Evolutionary conservation across 2,888 invertebrate genomes (phyloP).

Genomic region (Drosophila imparisetae): DNA sequence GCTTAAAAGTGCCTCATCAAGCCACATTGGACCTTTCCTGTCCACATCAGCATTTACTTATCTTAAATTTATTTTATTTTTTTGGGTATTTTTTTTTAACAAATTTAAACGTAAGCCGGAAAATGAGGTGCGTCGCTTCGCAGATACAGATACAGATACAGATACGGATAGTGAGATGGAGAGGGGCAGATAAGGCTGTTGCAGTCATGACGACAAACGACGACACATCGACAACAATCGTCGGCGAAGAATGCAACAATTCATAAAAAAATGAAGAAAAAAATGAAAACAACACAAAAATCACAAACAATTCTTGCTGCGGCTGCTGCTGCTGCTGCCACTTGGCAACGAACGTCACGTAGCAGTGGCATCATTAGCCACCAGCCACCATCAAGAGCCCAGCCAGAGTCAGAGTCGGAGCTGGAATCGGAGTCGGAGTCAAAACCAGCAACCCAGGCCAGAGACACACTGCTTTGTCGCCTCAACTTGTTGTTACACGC

Average conservation of each 20-base stretch:
- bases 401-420: constrained; percentile 27
- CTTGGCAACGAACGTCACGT: constrained; percentile 78
- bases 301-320: constrained; percentile 63
- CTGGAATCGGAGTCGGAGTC: constrained; percentile 6
- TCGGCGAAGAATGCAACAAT: constrained; percentile 68
- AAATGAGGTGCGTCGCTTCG: constrained; percentile 68
- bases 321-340: constrained; percentile 46
- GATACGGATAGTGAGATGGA: constrained; percentile 23
- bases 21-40: neutral
- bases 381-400: constrained; percentile 27
- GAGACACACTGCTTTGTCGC: constrained; percentile 20
- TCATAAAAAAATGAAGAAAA: constrained; percentile 55
- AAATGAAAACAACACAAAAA: constrained; percentile 31
- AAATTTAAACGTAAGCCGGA: constrained; percentile 64
- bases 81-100: constrained; percentile 13
- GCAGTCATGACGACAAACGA: constrained; percentile 38
- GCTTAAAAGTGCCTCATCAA: constrained; percentile 47
- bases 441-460: constrained; percentile 12
- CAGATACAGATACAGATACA: constrained; percentile 22
- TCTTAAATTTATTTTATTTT: constrained; percentile 26
- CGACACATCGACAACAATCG: constrained; percentile 42
- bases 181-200: constrained; percentile 25
- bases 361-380: constrained; percentile 74
- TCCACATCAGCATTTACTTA: constrained; percentile 34
- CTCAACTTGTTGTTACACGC: constrained; percentile 25